A percentile compares a stretch with the other conserved stretches of the same genome.
These are phyloP conservation scores for Bathynomus jamesi DNA, from an alignment of 1,140 invertebrate genomes.

Conservation along the genomic window DNA sequence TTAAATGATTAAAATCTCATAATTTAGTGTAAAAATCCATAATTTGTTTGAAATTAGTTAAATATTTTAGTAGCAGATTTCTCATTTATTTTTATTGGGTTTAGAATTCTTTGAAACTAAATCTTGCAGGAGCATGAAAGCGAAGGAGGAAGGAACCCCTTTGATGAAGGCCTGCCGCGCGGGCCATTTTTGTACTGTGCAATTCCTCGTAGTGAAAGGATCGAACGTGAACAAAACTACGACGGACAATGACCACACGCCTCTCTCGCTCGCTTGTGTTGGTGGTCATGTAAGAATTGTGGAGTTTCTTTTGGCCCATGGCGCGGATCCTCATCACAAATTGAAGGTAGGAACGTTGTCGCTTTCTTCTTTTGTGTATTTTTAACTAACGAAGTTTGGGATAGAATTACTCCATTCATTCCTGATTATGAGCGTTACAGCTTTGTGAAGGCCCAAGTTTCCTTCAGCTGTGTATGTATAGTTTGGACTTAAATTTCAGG, in stretches of 20 bases:
- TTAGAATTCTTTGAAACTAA: neutral
- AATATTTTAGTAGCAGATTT: too few relatives aligned
- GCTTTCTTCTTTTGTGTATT: neutral
- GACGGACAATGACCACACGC: slow-evolving; percentile 96
- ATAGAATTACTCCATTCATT: too few relatives aligned
- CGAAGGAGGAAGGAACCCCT: slow-evolving; percentile 88
- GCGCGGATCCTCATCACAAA: slow-evolving; percentile 91
- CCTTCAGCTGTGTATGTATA: too few relatives aligned
- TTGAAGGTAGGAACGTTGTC: slow-evolving; percentile 58
- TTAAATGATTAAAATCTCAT: too few relatives aligned
- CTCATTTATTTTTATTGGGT: neutral
- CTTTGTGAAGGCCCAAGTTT: too few relatives aligned
- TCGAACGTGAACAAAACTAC: slow-evolving; percentile 73
- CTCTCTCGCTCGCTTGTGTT: slow-evolving; percentile 91
- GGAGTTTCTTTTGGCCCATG: slow-evolving; percentile 76
- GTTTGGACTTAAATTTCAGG: too few relatives aligned
- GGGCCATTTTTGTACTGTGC: slow-evolving; percentile 96
- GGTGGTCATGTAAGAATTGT: slow-evolving; percentile 90
- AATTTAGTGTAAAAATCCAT: too few relatives aligned
- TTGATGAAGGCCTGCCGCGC: slow-evolving; percentile 98
- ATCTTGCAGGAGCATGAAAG: slow-evolving; percentile 70
- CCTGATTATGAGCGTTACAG: too few relatives aligned
- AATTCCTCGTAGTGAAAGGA: slow-evolving; percentile 86
- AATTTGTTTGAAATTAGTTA: too few relatives aligned
- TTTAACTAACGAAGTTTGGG: neutral